Base-by-base conservation (phyloP, 2,113 vertebrate genomes). In the Marmota monax region DNA sequence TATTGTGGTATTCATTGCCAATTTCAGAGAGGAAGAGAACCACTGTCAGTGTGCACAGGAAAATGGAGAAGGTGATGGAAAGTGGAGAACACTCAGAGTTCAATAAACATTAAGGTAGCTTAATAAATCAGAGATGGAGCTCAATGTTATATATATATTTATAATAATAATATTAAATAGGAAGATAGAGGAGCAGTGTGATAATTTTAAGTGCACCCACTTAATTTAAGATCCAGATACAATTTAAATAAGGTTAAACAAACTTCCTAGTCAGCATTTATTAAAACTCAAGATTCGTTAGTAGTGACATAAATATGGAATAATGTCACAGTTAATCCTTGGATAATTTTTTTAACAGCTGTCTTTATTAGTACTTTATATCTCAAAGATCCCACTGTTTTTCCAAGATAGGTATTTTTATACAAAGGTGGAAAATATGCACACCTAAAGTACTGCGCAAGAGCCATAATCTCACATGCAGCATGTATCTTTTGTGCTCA, bases 321-420 rank as follows among this genome's bases (percentile, higher is more conserved):
- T 51, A 53, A 32, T 16, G 32, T 42, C 16, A 32, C 61, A 25
- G 32, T 77, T 73, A 63, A 77, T 65, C 39, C 34, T 82, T 63
- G 13, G 34, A 85, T 10, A 90, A 95, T 85, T 32, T 18, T 58
- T 78, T 42, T 78, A 88, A 92, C 84, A 73, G 27, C 34, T 79
- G 84, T 72, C 84, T 67, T 45, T 76, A 95, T 48, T 29, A 63
- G 70, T 37, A 95, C n/a, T 74, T 96, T 87, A 63, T 79, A 97
- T 96, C 80, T 37, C 39, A 77, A 56, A 51, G 69, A 18, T 3
- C 10, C 34, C 88, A 91, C 92, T 65, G n/a, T 74, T 97, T 70
- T 89, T 58, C 51, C 76, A 96, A 84, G 84, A 96, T 37, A 76
- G 67, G 48, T 65, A 86, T 87, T 97, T 98, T 70, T 69, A 93